These are phyloP conservation scores for Drosophila tripunctata DNA, from an alignment of 2,888 invertebrate species.

Conservation along the genomic window DNA sequence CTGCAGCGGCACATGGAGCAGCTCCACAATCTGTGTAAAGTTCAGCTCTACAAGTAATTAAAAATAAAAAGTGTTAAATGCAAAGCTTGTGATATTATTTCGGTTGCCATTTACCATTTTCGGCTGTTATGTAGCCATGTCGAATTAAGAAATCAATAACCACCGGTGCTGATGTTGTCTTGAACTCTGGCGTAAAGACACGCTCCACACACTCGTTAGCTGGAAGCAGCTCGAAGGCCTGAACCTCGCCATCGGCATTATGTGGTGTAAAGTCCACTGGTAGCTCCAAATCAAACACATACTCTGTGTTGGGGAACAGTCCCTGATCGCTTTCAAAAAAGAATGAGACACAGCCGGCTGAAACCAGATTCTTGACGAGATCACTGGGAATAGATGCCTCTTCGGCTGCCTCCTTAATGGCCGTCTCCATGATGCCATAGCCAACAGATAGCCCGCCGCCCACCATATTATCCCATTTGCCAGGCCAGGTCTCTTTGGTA, in stretches of 20 bases:
- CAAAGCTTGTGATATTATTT: neutral
- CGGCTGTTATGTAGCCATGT: conserved; percentile 94
- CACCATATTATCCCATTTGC: conserved; percentile 97
- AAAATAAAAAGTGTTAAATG: no score
- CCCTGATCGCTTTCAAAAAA: conserved; percentile 97
- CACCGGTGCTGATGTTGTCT: conserved; percentile 96
- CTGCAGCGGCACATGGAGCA: conserved; percentile 94
- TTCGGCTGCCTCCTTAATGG: conserved; percentile 96
- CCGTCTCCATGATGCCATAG: conserved; percentile 94
- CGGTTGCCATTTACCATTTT: no score
- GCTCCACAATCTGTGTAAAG: conserved; percentile 92
- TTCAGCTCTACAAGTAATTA: conserved; percentile 88
- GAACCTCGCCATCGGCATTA: conserved; percentile 97
- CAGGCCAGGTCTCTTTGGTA: conserved; percentile 97
- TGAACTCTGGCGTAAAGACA: conserved; percentile 93
- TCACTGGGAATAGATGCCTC: conserved; percentile 95
- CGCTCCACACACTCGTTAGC: conserved; percentile 93
- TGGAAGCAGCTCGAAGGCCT: conserved; percentile 93
- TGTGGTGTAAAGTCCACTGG: conserved; percentile 95
- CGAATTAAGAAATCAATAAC: conserved; percentile 96
- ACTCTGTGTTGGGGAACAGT: conserved; percentile 96
- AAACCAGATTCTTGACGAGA: conserved; percentile 87
- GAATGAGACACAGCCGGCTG: conserved; percentile 85
- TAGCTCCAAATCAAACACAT: conserved; percentile 95
- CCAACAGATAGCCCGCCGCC: conserved; percentile 96